Base-by-base conservation (phyloP, 2,113 vertebrate species). In the Emberiza fucata region DNA sequence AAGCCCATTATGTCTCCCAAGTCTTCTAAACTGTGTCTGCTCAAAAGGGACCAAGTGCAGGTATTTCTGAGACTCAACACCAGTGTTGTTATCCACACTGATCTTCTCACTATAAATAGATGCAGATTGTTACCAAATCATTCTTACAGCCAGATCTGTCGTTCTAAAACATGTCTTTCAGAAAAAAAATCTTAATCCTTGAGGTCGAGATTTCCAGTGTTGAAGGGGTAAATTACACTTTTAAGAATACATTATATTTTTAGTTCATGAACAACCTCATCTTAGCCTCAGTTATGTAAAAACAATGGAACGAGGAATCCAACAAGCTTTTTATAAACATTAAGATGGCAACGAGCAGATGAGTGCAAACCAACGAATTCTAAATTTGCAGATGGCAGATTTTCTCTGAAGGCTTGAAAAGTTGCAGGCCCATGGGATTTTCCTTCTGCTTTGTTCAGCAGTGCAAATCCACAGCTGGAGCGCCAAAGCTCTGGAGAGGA, bases 391-490 rank as follows among this genome's bases (percentile, higher is more conserved):
- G 80, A 88, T 71, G 47, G 83, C 76, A 96, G 24, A 47, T 92
- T 93, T 95, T 95, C 68, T 92, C 88, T 56, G 56, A 86, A 93
- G 69, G 72, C 47, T 81, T 84, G 64, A 91, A 88, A 94, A 95
- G 44, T 37, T 96, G 70, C 83, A 86, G 60, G 47, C 56, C 76
- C 64, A 53, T 59, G 83, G 88, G 92, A 95, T 88, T 95, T 93
- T 94, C 72, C 69, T 92, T 90, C 81, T 94, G 86, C 86, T 94
- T 94, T 88, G 88, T 94, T 95, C 91, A 92, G 91, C 64, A 59
- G 60, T 60, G n/a, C 65, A 88, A 88, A 95, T 88, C 80, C 88
- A 94, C 94, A 96, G 91, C 91, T 92, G 91, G 86, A 95, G 39
- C 1, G 0, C 88, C 81, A 90, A 86, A 64, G 61, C 86, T 92